Evolutionary conservation across 2,888 invertebrate species (phyloP).

Genomic region (Drosophila anomalipes): DNA sequence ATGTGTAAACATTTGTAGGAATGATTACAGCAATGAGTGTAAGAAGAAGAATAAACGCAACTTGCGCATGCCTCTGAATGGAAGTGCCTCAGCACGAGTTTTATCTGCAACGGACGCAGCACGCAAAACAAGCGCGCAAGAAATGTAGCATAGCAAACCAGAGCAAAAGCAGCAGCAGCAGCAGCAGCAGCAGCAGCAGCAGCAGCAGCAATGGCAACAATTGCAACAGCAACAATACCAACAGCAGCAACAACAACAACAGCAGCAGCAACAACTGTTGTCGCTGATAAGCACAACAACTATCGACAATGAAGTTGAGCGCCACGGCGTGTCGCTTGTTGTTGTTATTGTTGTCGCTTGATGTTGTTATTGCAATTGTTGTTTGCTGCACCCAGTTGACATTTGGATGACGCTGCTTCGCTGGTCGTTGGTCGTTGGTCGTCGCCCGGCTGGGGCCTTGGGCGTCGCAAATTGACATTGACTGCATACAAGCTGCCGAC

Average conservation of each 20-base stretch:
- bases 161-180: conserved; percentile 28
- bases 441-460: conserved; percentile 58
- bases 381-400: conserved; percentile 73
- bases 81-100: conserved; percentile 73
- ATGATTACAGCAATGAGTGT: conserved; percentile 38
- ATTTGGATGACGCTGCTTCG: conserved; percentile 57
- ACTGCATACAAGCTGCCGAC: conserved; percentile 37
- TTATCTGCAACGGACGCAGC: conserved; percentile 77
- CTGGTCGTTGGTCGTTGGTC: conserved; percentile 44
- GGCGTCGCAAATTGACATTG: conserved; percentile 73
- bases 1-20: conserved; percentile 7
- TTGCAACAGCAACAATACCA: conserved; percentile 3
- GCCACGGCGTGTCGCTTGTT: conserved; percentile 45
- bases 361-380: conserved; percentile 19
- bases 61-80: conserved; percentile 41
- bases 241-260: conserved; percentile 41
- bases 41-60: conserved; percentile 23
- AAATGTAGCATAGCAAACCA: conserved; percentile 41
- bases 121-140: conserved; percentile 54
- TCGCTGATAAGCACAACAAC: conserved; percentile 61
- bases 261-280: conserved; percentile 38
- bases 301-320: conserved; percentile 68
- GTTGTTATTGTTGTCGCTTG: conserved; percentile 1
- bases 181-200: conserved; percentile 8
- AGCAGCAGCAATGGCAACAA: conserved; percentile 22